Base-by-base conservation (phyloP, 2,113 vertebrate genomes). In the Micronycteris hirsuta region DNA sequence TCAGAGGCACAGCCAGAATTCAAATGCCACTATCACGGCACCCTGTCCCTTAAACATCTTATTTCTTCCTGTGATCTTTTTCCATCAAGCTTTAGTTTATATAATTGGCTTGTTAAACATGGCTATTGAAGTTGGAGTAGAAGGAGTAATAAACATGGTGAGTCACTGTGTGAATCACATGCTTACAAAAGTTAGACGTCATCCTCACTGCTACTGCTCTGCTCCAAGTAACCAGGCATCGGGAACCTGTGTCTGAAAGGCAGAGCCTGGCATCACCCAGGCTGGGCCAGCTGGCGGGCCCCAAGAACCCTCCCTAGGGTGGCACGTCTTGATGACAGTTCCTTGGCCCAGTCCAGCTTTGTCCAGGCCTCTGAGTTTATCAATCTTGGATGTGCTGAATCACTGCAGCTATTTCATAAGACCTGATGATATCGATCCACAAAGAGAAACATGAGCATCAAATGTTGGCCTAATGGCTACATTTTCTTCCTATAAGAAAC, bases 401-500 rank as follows among this genome's bases (percentile, higher is more conserved):
- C 96, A 88, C 70, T 33, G 28, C 20, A 20, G 31, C 77, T 54
- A 73, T 90, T 26, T 92, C 97, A 87, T 58, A 81, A 82, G 77
- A 94, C 67, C 41, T 38, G 41, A 95, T 84, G 92, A 81, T 16
- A n/a, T 77, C 52, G 52, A 2, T 14, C 74, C 36, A 91, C 65
- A 80, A 85, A 93, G 70, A 94, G n/a, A 95, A 82, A 61, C 31
- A 0, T 41, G 58, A 68, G n/a, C 43, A 28, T 19, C 38, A 58
- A 86, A 43, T 41, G 41, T 43, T 73, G 63, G 22, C 52, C 54
- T 49, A 10, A 70, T 78, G 56, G 19, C 3, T 28, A 70, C n/a
- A 38, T 61, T 73, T 56, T 96, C 58, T 91, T 68, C 74, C 73
- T 49, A 19, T 41, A 84, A 86, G 61, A 93, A 94, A 74, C n/a